A percentile compares a stretch with the other conserved stretches of the same genome.
phyloP scores from a whole-genome alignment of 1,140 invertebrate species.

The Sitobion miscanthi region DNA sequence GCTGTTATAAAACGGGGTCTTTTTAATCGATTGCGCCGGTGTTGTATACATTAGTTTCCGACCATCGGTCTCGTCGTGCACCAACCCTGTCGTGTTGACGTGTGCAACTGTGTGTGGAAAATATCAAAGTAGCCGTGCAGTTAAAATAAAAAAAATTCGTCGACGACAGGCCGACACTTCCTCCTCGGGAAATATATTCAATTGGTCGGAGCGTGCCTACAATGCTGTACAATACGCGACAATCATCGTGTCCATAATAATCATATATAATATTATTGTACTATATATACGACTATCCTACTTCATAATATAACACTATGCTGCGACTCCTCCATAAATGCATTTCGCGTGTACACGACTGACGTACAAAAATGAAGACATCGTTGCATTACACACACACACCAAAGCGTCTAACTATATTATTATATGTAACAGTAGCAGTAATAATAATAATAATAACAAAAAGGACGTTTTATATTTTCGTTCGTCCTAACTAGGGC shows the following conservation, averaged over 20 bases:
- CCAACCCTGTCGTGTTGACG: background rate
- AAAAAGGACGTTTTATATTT: background rate
- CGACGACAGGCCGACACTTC: background rate
- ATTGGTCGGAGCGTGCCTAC: background rate
- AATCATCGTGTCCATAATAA: background rate
- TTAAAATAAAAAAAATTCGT: background rate
- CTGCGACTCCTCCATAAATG: background rate
- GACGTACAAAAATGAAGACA: background rate
- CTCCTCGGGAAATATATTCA: background rate
- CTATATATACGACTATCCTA: background rate
- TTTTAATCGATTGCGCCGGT: background rate
- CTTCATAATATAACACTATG: too few relatives aligned
- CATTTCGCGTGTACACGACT: background rate
- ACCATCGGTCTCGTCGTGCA: background rate
- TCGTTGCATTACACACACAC: background rate
- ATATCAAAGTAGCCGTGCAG: background rate
- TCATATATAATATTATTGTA: background rate
- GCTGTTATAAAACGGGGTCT: background rate
- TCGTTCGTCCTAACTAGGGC: background rate
- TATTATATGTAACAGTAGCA: background rate
- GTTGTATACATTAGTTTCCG: background rate
- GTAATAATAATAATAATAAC: too few relatives aligned
- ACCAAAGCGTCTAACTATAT: background rate
- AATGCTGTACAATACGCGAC: background rate
- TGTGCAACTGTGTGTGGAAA: background rate